Conservation (phyloP, 1,140 invertebrate genomes). For the Macrotrachela quadricornifera region DNA sequence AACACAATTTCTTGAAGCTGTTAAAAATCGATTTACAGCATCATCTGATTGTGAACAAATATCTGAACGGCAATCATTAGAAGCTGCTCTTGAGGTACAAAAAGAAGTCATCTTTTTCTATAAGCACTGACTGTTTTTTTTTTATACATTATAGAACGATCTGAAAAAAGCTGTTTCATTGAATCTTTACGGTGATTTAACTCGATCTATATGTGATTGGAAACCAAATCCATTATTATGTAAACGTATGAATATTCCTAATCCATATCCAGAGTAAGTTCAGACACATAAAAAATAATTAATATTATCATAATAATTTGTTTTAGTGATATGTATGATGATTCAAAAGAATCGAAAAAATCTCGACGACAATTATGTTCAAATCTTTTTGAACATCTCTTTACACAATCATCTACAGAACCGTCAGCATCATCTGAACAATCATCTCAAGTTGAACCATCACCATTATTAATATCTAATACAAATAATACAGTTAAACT, state of each 20-base stretch:
- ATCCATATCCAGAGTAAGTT: conserved; percentile 46
- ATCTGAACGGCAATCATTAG: too few species aligned
- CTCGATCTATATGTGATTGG: conserved; percentile 50
- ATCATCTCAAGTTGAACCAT: neutral
- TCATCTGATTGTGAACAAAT: too few species aligned
- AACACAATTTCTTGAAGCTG: too few species aligned
- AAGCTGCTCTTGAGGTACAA: too few species aligned
- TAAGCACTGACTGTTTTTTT: too few species aligned
- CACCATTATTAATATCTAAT: neutral
- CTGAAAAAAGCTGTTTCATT: conserved; percentile 42
- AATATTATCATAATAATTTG: neutral
- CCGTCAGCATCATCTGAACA: conserved; percentile 3
- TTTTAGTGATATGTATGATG: neutral
- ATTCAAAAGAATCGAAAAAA: neutral
- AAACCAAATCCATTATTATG: conserved; percentile 61
- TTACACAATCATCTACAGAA: neutral
- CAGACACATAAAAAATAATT: neutral
- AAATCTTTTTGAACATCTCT: neutral
- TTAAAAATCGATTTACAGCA: too few species aligned
- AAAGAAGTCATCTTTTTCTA: too few species aligned
- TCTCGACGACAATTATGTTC: neutral
- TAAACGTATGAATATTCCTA: conserved; percentile 76
- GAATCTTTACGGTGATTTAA: conserved; percentile 61
- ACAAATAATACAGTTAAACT: neutral
- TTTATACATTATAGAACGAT: too few species aligned